phyloP scores from a whole-genome alignment of 2,888 invertebrate species.

The Nymphalis polychloros region DNA sequence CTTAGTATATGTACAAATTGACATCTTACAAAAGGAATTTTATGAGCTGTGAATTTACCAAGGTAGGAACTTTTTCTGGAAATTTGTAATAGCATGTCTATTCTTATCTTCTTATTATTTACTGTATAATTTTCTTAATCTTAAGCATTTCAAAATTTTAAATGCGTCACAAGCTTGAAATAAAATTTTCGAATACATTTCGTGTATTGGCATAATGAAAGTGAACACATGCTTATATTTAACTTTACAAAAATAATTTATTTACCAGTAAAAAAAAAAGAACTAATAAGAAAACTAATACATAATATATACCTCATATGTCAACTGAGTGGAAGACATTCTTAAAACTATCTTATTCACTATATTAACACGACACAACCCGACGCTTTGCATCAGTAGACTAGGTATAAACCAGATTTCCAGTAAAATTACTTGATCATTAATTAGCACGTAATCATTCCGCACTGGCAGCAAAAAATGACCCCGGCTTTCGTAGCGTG shows the following conservation, averaged over 20 bases:
- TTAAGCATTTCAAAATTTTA: no score
- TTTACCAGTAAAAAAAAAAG: background rate
- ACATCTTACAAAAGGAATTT: background rate
- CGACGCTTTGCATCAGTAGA: conserved; percentile 57
- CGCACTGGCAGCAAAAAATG: conserved; percentile 35
- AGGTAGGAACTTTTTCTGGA: background rate
- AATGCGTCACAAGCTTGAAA: no score
- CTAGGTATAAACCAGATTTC: conserved; percentile 38
- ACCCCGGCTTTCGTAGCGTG: conserved; percentile 23
- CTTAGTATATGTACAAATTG: background rate
- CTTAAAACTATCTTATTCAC: conserved; percentile 52
- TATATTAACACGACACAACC: conserved; percentile 53
- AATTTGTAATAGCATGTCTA: background rate
- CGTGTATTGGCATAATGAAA: background rate
- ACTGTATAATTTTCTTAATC: no score
- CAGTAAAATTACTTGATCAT: conserved; percentile 14
- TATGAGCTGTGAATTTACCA: background rate
- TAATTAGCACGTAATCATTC: conserved; percentile 22
- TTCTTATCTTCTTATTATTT: no score
- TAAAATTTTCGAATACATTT: no score
- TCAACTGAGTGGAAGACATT: conserved; percentile 60
- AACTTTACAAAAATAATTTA: background rate
- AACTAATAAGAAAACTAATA: conserved; percentile 10
- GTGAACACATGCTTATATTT: background rate
- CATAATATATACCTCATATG: conserved; percentile 61